Percentiles rank a stretch among this genome's conserved stretches.
phyloP scores from a whole-genome alignment of 1,140 invertebrate species.

The Brachystomella parvula region DNA sequence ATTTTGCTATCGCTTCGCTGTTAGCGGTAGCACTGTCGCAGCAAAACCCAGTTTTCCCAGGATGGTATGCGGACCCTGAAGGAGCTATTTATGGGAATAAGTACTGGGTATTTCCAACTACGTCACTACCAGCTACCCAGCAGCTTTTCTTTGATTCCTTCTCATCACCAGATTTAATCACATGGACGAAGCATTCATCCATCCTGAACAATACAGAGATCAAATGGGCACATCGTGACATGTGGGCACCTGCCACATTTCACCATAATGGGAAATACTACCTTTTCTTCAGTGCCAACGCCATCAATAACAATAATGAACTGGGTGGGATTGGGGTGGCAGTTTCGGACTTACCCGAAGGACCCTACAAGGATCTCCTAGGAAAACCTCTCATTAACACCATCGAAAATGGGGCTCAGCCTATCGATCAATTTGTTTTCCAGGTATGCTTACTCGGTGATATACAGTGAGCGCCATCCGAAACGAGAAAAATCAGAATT shows the following conservation, averaged over 20 bases:
- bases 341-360: conserved; percentile 18
- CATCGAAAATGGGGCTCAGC: conserved; percentile 16
- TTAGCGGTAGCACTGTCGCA: too few species aligned
- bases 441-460: too few species aligned
- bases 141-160: conserved; percentile 18
- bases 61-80: too few species aligned
- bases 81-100: conserved; percentile 15
- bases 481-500: too few species aligned
- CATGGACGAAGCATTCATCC: conserved; percentile 10
- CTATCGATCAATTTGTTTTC: conserved; percentile 21
- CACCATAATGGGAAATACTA: conserved; percentile 16
- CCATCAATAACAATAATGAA: conserved; percentile 8
- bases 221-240: conserved; percentile 1
- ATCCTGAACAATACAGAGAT: conserved; percentile 13
- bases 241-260: conserved; percentile 20
- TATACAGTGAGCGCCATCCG: too few species aligned
- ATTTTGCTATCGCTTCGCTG: too few species aligned
- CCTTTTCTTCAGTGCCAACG: conserved; percentile 15
- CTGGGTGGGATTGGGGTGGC: conserved; percentile 21
- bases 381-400: conserved; percentile 13
- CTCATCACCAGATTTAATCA: conserved; percentile 14
- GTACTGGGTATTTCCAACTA: conserved; percentile 20
- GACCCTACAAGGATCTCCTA: conserved; percentile 20
- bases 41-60: conserved; percentile 22
- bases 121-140: neutral